Evolutionary conservation across 1,140 invertebrate species (phyloP), one percentile per base, ranked within the genome.

Genomic region (Cylas formicarius): DNA sequence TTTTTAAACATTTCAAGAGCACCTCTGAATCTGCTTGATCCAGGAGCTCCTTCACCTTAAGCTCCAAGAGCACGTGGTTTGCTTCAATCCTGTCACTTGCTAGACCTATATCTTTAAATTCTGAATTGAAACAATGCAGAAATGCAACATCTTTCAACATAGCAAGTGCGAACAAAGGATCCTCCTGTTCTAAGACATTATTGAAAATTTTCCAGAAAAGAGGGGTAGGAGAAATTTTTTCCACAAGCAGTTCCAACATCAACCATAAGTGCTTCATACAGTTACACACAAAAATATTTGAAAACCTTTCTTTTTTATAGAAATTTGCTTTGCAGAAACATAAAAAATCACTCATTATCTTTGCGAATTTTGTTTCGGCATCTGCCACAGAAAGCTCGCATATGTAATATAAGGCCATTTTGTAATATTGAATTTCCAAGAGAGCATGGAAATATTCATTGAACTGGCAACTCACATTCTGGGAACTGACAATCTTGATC

Each of bases 381-480:
- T 31, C 33, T 23, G 24, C 32, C 26, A 32, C 26, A 28, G 22
- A 26, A 40, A 18, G 1, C 28, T 24, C 35, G 50, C 48, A 47
- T 16, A 52, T 31, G 40, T 40, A 44, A 46, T 43, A n/a, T 39
- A 55, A 17, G 7, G 40, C 9, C 3, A 55, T 21, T 35, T 55
- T 13, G 40, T 55, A 53, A 44, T 46, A 61, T 7, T 56, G 46
- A 4, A 59, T 33, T 11, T 58, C 57, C 8, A 56, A 29, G 33
- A 54, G 54, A 26, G 44, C 40, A 35, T 62, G 60, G 29, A 62
- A 55, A 52, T 59, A 62, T 16, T 56, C 42, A 48, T 39, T 53
- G 19, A 57, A 26, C 6, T 50, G 48, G 27, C 39, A 39, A 19
- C 37, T 52, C 17, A 45, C 23, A 24, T 49, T 24, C 18, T 24